Evolutionary conservation across 2,797 vertebrate genomes (phyloP).

Genomic region (Lophura swinhoii): DNA sequence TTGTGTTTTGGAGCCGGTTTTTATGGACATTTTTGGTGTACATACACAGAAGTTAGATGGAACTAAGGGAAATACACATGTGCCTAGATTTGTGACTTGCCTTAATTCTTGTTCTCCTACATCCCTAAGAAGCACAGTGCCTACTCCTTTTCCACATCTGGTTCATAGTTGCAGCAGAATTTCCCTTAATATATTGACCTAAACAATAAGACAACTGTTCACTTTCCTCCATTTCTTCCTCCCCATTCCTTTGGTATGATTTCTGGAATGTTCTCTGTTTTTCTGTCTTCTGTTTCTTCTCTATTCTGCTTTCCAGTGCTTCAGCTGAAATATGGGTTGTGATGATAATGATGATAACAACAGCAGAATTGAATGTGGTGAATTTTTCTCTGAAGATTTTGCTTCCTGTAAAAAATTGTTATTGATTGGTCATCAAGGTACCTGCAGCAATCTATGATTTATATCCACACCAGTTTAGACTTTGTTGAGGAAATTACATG

Average conservation of each 20-base stretch:
- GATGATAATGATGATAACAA: slow-evolving; percentile 23
- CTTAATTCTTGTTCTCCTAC: neutral
- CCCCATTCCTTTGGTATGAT: neutral
- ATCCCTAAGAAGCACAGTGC: neutral
- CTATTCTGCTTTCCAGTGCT: slow-evolving; percentile 19
- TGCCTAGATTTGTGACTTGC: neutral
- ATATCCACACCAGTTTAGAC: neutral
- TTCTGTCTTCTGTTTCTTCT: neutral
- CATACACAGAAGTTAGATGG: neutral
- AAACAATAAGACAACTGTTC: neutral
- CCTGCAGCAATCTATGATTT: slow-evolving; percentile 53
- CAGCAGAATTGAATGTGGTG: neutral
- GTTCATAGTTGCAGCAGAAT: neutral
- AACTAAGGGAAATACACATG: neutral
- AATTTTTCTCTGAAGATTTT: neutral
- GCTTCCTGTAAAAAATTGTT: slow-evolving; percentile 48
- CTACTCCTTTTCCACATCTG: neutral
- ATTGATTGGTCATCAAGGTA: slow-evolving; percentile 70
- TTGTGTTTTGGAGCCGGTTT: neutral
- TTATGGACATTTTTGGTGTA: neutral
- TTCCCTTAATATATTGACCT: neutral
- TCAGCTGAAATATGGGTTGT: slow-evolving; percentile 20
- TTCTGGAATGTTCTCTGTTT: neutral
- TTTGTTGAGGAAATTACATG: neutral
- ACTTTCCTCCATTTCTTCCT: neutral